phyloP scores from a whole-genome alignment of 1,140 invertebrate species.

The Drosophila sturtevanti region DNA sequence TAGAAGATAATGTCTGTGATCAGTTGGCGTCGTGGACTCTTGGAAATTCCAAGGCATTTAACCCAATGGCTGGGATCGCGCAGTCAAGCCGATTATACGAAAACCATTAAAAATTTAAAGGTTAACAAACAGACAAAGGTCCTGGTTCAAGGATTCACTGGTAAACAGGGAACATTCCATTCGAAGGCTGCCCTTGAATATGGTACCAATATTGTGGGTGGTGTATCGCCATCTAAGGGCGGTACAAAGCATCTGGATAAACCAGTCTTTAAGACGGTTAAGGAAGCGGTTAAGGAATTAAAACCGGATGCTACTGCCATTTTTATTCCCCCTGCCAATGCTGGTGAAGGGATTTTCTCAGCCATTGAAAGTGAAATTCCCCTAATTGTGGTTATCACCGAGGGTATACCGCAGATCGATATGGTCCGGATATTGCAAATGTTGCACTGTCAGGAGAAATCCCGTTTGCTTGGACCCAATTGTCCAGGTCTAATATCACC shows the following conservation, averaged over 20 bases:
- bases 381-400: slow-evolving; percentile 98
- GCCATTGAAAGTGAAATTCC: slow-evolving; percentile 98
- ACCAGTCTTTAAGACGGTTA: slow-evolving; percentile 96
- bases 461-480: slow-evolving; percentile 97
- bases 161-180: slow-evolving; percentile 97
- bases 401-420: slow-evolving; percentile 98
- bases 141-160: slow-evolving; percentile 97
- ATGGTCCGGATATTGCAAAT: slow-evolving; percentile 98
- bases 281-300: slow-evolving; percentile 89
- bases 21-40: slow-evolving; percentile 12
- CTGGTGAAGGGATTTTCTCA: slow-evolving; percentile 95
- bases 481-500: slow-evolving; percentile 99
- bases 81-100: slow-evolving; percentile 84
- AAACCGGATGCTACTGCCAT: slow-evolving; percentile 96
- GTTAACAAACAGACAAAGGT: slow-evolving; percentile 95
- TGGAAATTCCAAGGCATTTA: neutral
- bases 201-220: slow-evolving; percentile 98
- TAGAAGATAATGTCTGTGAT: slow-evolving; percentile 13
- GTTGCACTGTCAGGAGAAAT: slow-evolving; percentile 93
- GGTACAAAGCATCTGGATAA: slow-evolving; percentile 95
- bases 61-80: slow-evolving; percentile 7
- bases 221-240: slow-evolving; percentile 98
- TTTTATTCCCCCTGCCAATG: slow-evolving; percentile 97
- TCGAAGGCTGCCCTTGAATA: slow-evolving; percentile 98
- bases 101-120: slow-evolving; percentile 91